Percentiles rank a stretch among this genome's conserved stretches.
phyloP scores from a whole-genome alignment of 1,140 invertebrate species.

The Sogatella furcifera region DNA sequence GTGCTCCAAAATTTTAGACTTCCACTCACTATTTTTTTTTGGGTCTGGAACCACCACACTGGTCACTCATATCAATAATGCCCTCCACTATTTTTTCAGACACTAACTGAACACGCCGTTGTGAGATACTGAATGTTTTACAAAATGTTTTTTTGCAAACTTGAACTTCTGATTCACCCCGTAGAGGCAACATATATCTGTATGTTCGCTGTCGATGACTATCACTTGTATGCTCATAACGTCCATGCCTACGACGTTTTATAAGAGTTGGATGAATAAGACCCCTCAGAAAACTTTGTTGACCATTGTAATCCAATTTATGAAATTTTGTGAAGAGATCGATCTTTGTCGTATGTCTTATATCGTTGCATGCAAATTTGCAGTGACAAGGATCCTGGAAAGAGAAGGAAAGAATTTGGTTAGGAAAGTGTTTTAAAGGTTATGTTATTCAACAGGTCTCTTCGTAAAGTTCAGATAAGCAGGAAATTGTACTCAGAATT shows the following conservation, averaged over 20 bases:
- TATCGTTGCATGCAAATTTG: neutral
- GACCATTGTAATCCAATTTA: neutral
- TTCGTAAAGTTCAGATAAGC: neutral
- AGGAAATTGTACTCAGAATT: neutral
- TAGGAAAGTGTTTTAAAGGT: neutral
- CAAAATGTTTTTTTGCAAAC: conserved; percentile 1
- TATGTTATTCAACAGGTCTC: neutral
- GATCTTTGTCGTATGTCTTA: neutral
- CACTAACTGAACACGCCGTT: neutral
- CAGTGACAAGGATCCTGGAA: neutral
- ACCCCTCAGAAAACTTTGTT: neutral
- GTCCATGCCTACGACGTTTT: conserved; percentile 1
- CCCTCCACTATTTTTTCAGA: neutral
- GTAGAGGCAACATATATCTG: neutral
- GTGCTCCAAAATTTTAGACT: neutral
- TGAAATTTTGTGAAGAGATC: neutral
- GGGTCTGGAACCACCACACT: neutral
- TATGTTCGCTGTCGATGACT: neutral
- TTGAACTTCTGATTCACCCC: conserved; percentile 1
- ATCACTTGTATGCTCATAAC: neutral
- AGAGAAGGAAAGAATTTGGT: neutral
- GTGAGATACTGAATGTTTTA: neutral
- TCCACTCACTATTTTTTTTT: neutral
- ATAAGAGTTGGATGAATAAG: conserved; percentile 1
- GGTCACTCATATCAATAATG: neutral